Conservation (phyloP, 2,113 vertebrate genomes). For the Porphyrio hochstetteri region DNA sequence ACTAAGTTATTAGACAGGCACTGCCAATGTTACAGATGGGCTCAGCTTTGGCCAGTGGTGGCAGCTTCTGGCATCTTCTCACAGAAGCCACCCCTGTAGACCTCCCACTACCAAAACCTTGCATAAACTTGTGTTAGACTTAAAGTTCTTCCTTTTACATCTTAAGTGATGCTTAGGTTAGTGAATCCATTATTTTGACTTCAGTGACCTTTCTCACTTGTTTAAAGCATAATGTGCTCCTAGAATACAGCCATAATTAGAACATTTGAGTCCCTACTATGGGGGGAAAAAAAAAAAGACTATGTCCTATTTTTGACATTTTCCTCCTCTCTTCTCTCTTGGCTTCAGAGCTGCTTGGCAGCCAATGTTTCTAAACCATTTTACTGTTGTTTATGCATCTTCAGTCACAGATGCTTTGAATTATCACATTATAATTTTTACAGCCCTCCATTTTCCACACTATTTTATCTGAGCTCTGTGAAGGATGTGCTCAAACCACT, state of each 20-base stretch:
- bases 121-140: not conserved
- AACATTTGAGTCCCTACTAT: not conserved
- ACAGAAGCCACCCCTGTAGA: not conserved
- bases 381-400: conserved; percentile 13
- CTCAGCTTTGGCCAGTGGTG: not conserved
- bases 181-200: not conserved
- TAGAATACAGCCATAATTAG: not conserved
- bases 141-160: not conserved
- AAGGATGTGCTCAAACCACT: not conserved
- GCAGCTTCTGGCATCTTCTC: not conserved
- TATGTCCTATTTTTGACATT: not conserved
- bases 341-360: not conserved
- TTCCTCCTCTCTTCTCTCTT: not conserved
- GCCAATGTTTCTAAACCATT: not conserved
- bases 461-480: not conserved
- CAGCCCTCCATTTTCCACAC: not conserved
- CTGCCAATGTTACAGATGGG: rapidly evolving
- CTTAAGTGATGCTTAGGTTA: not conserved
- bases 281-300: not conserved
- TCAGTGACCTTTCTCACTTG: not conserved
- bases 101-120: rapidly evolving
- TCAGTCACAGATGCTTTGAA: conserved; percentile 29
- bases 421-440: conserved; percentile 2
- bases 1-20: not conserved
- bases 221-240: not conserved